Base-by-base conservation (phyloP, 2,113 vertebrate genomes). In the Zosterops hypoxanthus region DNA sequence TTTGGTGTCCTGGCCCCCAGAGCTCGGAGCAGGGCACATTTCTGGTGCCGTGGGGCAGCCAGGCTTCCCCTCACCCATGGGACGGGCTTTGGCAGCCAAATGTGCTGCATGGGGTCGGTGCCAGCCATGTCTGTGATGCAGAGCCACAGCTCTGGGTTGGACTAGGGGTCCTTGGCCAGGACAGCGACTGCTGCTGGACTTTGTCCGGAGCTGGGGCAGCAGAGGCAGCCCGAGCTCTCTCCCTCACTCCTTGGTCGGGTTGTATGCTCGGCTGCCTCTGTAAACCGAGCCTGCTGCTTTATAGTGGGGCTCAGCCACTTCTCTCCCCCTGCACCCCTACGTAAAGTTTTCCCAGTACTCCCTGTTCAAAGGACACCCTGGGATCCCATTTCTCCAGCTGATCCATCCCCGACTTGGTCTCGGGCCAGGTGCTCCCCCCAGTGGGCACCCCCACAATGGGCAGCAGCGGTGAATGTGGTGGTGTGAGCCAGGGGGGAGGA, bases 391-490 rank as follows among this genome's bases (percentile, higher is more conserved):
- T 61, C 61, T 71, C 21, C 53, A 2, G 11, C 44, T 33, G 14
- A 16, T 22, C 42, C 0, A 0, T 70, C 9, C 26, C 22, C 0
- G 0, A 2, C 23, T 86, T 42, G 36, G 14, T 42, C 61, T 44
- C 5, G 0, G 10, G 25, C 47, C 2, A 12, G 52, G 21, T 0
- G 4, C 39, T 42, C 31, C 4, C 2, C 22, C 0, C 24, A 15
- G 0, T 24, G n/a, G 59, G 46, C n/a, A n/a, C 12, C 34, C 23
- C 7, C 23, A 1, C 12, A 3, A 1, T 0, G 23, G 22, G 57
- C 5, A 2, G 33, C 68, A 50, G 33, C 0, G 0, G 26, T 0
- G 12, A 39, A 25, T 21, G 28, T 2, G 4, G 21, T 7, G 56
- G 5, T 3, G 21, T 76, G 83, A 72, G 59, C n/a, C 42, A 5